Conservation (phyloP, 2,797 vertebrate species). For the Parotocinclus haroldoi region DNA sequence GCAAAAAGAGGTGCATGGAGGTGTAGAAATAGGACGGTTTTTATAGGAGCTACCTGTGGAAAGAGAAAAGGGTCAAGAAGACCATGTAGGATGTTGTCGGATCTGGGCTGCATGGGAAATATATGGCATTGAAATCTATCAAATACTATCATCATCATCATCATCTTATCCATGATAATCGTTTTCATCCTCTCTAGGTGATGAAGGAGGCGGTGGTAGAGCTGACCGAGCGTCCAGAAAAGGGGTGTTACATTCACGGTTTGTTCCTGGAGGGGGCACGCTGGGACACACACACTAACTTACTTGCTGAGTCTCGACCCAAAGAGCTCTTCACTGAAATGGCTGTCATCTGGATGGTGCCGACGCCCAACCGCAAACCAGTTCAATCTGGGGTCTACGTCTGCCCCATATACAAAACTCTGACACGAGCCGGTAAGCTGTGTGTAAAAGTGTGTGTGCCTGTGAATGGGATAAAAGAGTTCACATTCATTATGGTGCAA, state of each 20-base stretch:
- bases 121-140: too few relatives aligned
- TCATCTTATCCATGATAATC: too few relatives aligned
- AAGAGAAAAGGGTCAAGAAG: too few relatives aligned
- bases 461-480: too few relatives aligned
- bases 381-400: conserved; percentile 72
- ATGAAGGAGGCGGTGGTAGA: conserved; percentile 61
- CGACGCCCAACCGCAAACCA: conserved; percentile 68
- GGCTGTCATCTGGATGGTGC: conserved; percentile 82
- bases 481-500: too few relatives aligned
- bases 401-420: conserved; percentile 90
- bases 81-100: too few relatives aligned
- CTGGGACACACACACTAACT: conserved; percentile 69
- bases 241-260: conserved; percentile 83
- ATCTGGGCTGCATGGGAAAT: too few relatives aligned
- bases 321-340: conserved; percentile 88
- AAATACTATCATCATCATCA: too few relatives aligned
- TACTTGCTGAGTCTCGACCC: conserved; percentile 74
- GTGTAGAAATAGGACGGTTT: too few relatives aligned
- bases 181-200: conserved; percentile 65
- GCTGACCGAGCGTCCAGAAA: conserved; percentile 62
- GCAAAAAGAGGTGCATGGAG: too few relatives aligned
- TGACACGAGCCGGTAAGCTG: conserved; percentile 80
- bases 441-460: not conserved
- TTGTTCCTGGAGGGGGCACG: conserved; percentile 87
- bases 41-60: too few relatives aligned